These are phyloP conservation scores for Epicauta chinensis DNA, from an alignment of 1,140 invertebrate genomes.

Conservation along the genomic window DNA sequence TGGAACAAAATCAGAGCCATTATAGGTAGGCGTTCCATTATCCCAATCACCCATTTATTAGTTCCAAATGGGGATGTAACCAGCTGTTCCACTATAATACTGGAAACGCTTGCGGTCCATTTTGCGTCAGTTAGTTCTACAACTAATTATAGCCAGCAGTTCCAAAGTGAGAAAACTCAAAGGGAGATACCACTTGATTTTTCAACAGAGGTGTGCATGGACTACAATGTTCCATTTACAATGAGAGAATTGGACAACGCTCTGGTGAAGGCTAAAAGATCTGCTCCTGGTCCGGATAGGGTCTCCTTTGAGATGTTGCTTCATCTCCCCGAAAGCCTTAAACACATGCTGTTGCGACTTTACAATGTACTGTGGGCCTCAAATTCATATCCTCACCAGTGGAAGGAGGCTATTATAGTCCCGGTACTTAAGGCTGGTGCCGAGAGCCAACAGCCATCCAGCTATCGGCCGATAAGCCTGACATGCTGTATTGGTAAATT, in stretches of 20 bases:
- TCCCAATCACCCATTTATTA: background rate
- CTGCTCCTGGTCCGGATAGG: conserved; percentile 3
- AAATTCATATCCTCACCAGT: background rate
- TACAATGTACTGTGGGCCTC: background rate
- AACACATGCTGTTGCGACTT: background rate
- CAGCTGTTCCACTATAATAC: background rate
- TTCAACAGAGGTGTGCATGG: no score
- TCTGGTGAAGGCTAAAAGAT: background rate
- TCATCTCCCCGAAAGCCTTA: background rate
- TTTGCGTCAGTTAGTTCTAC: background rate
- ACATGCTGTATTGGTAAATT: conserved; percentile 13
- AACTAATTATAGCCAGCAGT: background rate
- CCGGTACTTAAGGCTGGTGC: conserved; percentile 8
- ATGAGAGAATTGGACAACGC: background rate
- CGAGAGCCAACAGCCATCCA: background rate
- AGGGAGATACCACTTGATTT: background rate
- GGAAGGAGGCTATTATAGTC: conserved; percentile 6
- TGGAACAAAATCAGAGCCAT: background rate
- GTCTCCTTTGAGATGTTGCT: background rate
- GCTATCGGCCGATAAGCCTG: conserved; percentile 10
- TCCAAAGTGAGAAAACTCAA: background rate
- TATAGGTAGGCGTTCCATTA: no score
- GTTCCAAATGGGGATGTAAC: background rate
- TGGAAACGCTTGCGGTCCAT: background rate
- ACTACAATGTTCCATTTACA: background rate